A percentile compares a stretch with the other conserved stretches of the same genome.
phyloP scores from a whole-genome alignment of 2,113 vertebrate genomes.

The Tamias sibiricus region DNA sequence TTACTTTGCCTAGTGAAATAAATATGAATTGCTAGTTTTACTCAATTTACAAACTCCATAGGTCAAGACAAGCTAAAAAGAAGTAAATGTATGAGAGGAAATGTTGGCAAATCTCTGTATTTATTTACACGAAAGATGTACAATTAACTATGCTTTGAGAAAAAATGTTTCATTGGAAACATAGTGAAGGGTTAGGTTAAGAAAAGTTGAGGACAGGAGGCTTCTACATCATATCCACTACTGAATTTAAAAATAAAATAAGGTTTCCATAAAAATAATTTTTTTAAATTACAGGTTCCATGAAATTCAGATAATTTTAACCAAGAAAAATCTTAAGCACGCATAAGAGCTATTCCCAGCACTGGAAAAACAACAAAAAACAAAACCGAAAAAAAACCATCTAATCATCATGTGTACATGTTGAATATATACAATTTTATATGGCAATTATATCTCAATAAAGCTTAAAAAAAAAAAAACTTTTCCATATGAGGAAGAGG shows the following conservation, averaged over 20 bases:
- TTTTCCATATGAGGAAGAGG: too few relatives aligned
- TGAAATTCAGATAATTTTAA: slow-evolving; percentile 44
- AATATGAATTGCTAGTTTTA: slow-evolving; percentile 32
- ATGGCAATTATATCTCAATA: neutral
- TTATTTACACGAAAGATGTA: neutral
- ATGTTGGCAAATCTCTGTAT: neutral
- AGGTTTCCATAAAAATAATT: neutral
- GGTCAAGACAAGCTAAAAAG: slow-evolving; percentile 12
- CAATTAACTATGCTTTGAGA: neutral
- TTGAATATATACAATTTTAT: neutral
- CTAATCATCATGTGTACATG: neutral
- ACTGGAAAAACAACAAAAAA: neutral
- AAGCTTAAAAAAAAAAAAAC: too few relatives aligned
- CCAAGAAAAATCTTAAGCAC: neutral
- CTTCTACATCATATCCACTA: neutral
- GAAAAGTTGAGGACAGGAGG: neutral
- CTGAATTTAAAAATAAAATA: neutral
- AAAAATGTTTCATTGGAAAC: slow-evolving; percentile 35
- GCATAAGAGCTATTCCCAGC: too few relatives aligned
- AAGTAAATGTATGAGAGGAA: neutral
- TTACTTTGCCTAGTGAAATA: neutral
- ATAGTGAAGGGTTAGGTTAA: slow-evolving; percentile 5
- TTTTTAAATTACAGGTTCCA: neutral
- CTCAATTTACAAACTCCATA: neutral
- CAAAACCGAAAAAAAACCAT: neutral